phyloP scores from a whole-genome alignment of 1,140 invertebrate genomes.

The Drosophila kepulauana region DNA sequence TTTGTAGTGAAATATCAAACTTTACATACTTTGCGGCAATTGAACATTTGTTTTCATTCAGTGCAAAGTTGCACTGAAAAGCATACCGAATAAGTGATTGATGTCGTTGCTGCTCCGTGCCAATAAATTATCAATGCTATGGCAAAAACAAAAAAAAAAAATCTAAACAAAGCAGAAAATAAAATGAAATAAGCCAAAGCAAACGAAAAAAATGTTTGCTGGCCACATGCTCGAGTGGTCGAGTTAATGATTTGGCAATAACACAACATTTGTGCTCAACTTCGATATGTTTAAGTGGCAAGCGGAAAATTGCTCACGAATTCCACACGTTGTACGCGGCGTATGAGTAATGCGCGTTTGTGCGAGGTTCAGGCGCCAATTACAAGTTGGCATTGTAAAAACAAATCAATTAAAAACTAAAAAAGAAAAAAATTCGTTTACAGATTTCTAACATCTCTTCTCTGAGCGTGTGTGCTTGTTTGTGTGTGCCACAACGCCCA shows the following conservation, averaged over 20 bases:
- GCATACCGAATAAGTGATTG: slow-evolving; percentile 76
- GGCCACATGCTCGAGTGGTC: slow-evolving; percentile 76
- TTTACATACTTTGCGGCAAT: slow-evolving; percentile 81
- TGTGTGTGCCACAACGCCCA: slow-evolving; percentile 57
- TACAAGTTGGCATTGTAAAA: slow-evolving; percentile 54
- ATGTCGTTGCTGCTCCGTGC: slow-evolving; percentile 72
- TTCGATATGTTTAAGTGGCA: slow-evolving; percentile 70
- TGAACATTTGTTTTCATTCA: slow-evolving; percentile 83
- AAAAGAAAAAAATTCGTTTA: slow-evolving; percentile 9
- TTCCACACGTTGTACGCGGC: slow-evolving; percentile 56
- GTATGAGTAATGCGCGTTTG: slow-evolving; percentile 72
- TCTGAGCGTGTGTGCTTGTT: neutral
- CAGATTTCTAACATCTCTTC: slow-evolving; percentile 30
- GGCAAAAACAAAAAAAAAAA: neutral
- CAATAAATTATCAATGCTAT: slow-evolving; percentile 73
- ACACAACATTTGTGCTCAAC: slow-evolving; percentile 64
- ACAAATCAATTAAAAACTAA: slow-evolving; percentile 78
- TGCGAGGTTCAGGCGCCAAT: slow-evolving; percentile 44
- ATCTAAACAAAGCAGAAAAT: slow-evolving; percentile 25
- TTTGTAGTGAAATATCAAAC: slow-evolving; percentile 31
- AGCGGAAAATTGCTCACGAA: slow-evolving; percentile 77
- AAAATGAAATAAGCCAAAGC: slow-evolving; percentile 10
- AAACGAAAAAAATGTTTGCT: slow-evolving; percentile 21
- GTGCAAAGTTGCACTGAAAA: slow-evolving; percentile 77
- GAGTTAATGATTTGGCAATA: slow-evolving; percentile 83